Conservation (phyloP, 2,888 invertebrate genomes). For the Aromia moschata region DNA sequence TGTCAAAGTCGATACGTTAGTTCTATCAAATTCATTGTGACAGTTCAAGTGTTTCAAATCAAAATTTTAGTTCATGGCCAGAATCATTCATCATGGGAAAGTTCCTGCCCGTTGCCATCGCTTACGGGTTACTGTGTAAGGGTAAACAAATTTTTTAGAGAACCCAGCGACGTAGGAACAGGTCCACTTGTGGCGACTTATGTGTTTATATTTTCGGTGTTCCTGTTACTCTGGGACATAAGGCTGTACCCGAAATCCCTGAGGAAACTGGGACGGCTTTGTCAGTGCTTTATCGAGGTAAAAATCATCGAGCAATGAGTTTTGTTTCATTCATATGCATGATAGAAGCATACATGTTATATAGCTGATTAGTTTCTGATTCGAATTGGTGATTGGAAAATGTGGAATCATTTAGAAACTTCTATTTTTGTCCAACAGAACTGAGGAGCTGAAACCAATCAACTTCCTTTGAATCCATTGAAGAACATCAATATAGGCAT, state of each 20-base stretch:
- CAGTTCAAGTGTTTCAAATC: constrained; percentile 1
- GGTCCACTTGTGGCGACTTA: constrained; percentile 54
- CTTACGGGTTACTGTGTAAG: constrained; percentile 50
- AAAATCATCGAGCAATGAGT: too few species aligned
- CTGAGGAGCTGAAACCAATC: too few species aligned
- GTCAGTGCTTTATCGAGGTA: constrained; percentile 51
- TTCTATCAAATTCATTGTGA: constrained; percentile 19
- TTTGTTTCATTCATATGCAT: too few species aligned
- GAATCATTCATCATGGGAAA: constrained; percentile 50
- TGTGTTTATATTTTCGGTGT: constrained; percentile 53
- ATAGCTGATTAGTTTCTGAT: too few species aligned
- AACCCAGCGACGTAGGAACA: constrained; percentile 42
- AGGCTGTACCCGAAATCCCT: constrained; percentile 53
- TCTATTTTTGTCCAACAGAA: too few species aligned
- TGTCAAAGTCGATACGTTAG: constrained; percentile 6
- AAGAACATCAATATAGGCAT: too few species aligned
- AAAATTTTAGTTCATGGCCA: constrained; percentile 14
- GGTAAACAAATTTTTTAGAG: constrained; percentile 54
- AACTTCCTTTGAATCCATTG: too few species aligned
- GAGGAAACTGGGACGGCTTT: constrained; percentile 48
- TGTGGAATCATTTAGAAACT: too few species aligned
- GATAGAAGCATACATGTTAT: too few species aligned
- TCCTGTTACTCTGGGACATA: constrained; percentile 55
- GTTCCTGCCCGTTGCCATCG: constrained; percentile 52
- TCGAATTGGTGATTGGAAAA: too few species aligned